These are phyloP conservation scores for Philopotamus ludificatus DNA, from an alignment of 1,140 invertebrate species.

Conservation along the genomic window DNA sequence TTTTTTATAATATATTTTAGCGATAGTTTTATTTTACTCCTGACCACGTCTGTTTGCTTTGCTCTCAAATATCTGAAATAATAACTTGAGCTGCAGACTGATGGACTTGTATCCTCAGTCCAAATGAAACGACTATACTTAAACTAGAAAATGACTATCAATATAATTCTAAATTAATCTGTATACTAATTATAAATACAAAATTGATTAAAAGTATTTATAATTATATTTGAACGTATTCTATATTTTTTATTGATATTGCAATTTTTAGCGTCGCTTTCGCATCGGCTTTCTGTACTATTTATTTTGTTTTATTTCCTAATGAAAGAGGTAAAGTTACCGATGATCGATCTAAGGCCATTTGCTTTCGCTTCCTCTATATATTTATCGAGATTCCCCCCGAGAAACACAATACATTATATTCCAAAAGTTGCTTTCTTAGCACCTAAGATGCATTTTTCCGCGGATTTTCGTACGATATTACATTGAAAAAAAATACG, in stretches of 20 bases:
- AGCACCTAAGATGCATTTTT: no score
- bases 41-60: slow-evolving; percentile 37
- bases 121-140: slow-evolving; percentile 8
- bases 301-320: slow-evolving; percentile 41
- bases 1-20: no score
- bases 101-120: slow-evolving; percentile 13
- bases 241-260: no score
- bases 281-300: background rate
- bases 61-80: slow-evolving; percentile 37
- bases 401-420: slow-evolving; percentile 36
- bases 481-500: background rate
- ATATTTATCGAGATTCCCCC: slow-evolving; percentile 41
- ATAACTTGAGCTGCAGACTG: slow-evolving; percentile 38
- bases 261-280: slow-evolving; percentile 4
- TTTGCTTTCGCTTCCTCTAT: slow-evolving; percentile 39
- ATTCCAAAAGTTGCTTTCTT: slow-evolving; percentile 9
- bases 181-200: background rate
- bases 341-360: slow-evolving; percentile 42
- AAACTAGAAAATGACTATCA: background rate
- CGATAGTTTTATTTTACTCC: slow-evolving; percentile 34
- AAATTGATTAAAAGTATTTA: no score
- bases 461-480: no score
- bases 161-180: background rate
- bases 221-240: no score
- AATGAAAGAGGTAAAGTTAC: slow-evolving; percentile 44